Percentiles rank a stretch among this genome's conserved stretches.
phyloP scores from a whole-genome alignment of 2,797 vertebrate species.

The Cirrhinus molitorella region DNA sequence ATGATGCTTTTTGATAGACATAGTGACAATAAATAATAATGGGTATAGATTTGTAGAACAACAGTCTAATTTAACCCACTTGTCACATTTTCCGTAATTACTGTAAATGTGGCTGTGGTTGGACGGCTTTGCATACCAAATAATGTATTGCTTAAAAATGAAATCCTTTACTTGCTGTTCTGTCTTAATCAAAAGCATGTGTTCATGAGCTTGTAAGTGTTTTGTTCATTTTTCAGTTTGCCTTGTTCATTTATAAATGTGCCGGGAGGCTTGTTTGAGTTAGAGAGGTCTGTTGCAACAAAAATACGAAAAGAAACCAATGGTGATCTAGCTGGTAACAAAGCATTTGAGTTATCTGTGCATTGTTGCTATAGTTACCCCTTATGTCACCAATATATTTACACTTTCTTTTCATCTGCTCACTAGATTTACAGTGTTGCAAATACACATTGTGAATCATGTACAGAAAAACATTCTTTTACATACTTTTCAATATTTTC shows the following conservation, averaged over 20 bases:
- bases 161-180: conserved; percentile 48
- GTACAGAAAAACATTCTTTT: background rate
- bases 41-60: conserved; percentile 38
- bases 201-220: conserved; percentile 48
- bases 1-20: conserved; percentile 22
- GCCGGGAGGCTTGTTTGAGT: conserved; percentile 15
- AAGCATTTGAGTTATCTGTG: conserved; percentile 1
- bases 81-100: conserved; percentile 48
- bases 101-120: conserved; percentile 53
- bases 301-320: conserved; percentile 5
- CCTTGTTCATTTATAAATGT: conserved; percentile 43
- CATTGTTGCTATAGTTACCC: conserved; percentile 49
- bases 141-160: conserved; percentile 54
- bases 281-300: conserved; percentile 5
- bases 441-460: background rate
- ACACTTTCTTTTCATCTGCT: conserved; percentile 5
- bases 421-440: background rate
- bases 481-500: background rate
- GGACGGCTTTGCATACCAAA: conserved; percentile 45
- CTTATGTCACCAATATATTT: conserved; percentile 4
- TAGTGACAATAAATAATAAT: conserved; percentile 47
- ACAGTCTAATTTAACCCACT: conserved; percentile 49
- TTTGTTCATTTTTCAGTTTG: conserved; percentile 49
- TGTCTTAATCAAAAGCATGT: conserved; percentile 55
- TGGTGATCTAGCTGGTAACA: conserved; percentile 35